phyloP scores from a whole-genome alignment of 2,888 invertebrate genomes.

The Stenodera caucasica region DNA sequence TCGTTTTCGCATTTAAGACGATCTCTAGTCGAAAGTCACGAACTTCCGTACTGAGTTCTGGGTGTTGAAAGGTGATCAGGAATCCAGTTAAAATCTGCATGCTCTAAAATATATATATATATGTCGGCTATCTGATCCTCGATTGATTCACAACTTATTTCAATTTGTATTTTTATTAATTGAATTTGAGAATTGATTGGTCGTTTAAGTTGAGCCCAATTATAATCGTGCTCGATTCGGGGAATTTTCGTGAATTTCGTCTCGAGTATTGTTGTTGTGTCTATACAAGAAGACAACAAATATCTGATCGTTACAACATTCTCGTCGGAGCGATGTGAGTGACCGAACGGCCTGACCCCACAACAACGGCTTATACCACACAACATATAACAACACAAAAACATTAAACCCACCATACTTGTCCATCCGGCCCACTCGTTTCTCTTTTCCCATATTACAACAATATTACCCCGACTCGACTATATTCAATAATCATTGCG shows the following conservation, averaged over 20 bases:
- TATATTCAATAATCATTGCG: not conserved
- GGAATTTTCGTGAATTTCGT: too few species aligned
- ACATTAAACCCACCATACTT: constrained; percentile 25
- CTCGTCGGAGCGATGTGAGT: constrained; percentile 21
- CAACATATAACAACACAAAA: constrained; percentile 7
- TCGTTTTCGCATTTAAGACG: constrained; percentile 1
- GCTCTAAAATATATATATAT: not conserved
- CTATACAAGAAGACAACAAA: not conserved
- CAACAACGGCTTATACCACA: constrained; percentile 14
- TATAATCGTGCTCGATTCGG: too few species aligned
- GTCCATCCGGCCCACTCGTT: constrained; percentile 27
- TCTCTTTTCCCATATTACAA: not conserved
- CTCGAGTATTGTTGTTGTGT: not conserved
- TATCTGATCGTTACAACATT: constrained; percentile 8
- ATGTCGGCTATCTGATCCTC: constrained; percentile 7
- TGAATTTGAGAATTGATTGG: too few species aligned
- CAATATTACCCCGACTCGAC: not conserved
- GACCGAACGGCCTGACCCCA: constrained; percentile 27
- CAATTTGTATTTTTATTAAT: too few species aligned
- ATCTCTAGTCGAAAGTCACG: not conserved
- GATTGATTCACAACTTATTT: not conserved
- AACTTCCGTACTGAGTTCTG: not conserved
- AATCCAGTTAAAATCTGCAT: constrained; percentile 11
- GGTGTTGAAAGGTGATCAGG: constrained; percentile 13
- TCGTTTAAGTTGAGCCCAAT: too few species aligned